Percentiles rank a stretch among this genome's conserved stretches.
These are phyloP conservation scores for Rhopalosiphum nymphaeae DNA, from an alignment of 2,888 invertebrate genomes.

Conservation along the genomic window DNA sequence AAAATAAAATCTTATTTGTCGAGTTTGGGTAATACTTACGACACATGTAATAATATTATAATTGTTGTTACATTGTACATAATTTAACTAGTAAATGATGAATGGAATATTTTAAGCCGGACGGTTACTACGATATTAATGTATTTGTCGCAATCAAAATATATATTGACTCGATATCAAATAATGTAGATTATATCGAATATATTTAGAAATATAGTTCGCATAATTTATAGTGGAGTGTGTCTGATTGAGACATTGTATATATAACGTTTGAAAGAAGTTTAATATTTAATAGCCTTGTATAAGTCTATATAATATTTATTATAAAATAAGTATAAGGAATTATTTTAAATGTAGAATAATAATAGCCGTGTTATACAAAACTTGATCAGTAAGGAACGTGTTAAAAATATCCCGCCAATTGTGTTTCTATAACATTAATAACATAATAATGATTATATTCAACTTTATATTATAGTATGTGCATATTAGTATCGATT, in stretches of 20 bases:
- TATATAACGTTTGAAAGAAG: constrained; percentile 21
- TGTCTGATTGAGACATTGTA: constrained; percentile 22
- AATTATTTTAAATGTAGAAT: constrained; percentile 9
- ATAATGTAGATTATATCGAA: constrained; percentile 18
- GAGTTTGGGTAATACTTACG: background rate
- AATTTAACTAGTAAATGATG: background rate
- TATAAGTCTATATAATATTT: background rate
- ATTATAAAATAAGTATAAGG: background rate
- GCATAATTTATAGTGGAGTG: background rate
- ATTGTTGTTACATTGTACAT: background rate
- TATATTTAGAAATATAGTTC: background rate
- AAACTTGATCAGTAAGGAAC: background rate
- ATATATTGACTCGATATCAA: background rate
- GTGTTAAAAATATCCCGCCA: background rate
- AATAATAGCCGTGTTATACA: background rate
- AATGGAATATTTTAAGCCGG: background rate
- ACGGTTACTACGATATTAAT: background rate
- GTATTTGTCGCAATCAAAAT: background rate
- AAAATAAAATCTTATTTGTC: background rate
- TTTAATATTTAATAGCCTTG: background rate
- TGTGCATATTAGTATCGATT: background rate
- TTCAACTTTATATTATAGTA: background rate
- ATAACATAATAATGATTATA: constrained; percentile 8
- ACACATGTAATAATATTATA: background rate
- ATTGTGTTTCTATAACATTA: background rate